Conservation (phyloP, 2,113 vertebrate genomes). For the Notiomystis cincta region DNA sequence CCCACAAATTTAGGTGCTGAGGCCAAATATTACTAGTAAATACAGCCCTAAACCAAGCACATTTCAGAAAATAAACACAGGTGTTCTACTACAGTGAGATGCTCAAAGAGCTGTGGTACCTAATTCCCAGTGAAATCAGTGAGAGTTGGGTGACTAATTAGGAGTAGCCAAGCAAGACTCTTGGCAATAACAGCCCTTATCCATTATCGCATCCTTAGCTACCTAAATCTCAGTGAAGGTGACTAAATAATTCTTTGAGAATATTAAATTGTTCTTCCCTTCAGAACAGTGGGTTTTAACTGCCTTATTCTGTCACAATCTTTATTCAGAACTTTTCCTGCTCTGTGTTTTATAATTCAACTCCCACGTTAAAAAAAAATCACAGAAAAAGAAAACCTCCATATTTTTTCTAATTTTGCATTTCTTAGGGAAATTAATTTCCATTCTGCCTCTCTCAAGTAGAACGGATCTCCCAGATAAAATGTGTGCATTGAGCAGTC, state of each 20-base stretch:
- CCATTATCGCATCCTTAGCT: background rate
- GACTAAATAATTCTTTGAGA: background rate
- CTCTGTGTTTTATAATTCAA: background rate
- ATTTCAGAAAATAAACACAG: background rate
- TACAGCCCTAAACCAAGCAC: background rate
- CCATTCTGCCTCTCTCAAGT: background rate
- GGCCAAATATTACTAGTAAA: background rate
- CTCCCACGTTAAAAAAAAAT: background rate
- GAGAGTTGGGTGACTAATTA: background rate
- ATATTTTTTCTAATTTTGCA: background rate
- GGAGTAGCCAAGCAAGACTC: background rate
- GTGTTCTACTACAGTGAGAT: background rate
- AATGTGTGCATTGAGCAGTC: background rate
- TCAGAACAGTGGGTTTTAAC: background rate
- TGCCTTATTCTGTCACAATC: background rate
- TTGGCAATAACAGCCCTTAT: background rate
- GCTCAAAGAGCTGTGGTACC: background rate
- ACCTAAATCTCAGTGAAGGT: background rate
- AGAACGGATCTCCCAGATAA: background rate
- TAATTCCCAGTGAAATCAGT: background rate
- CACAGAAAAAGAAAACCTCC: background rate
- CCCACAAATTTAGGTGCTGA: background rate
- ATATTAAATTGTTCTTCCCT: background rate
- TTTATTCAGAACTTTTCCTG: background rate
- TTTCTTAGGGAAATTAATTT: background rate